These are phyloP conservation scores for Montipora sp. DNA, from an alignment of 64 coral and sea anemone genomes.

Conservation along the genomic window DNA sequence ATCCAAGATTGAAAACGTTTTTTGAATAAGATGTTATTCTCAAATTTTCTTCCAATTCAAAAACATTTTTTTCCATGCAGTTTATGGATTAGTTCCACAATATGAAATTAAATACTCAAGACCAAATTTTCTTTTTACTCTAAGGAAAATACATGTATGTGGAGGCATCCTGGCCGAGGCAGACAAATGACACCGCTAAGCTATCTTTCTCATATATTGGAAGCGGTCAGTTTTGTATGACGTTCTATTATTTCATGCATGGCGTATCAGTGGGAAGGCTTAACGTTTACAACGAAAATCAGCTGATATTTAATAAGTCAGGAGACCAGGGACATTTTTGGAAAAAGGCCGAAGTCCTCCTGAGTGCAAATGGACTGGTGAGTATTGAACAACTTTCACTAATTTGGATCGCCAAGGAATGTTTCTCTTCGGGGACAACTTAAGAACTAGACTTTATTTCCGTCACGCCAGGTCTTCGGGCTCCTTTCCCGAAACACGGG, in stretches of 20 bases:
- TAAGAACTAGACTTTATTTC: too few species aligned
- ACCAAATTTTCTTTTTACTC: too few species aligned
- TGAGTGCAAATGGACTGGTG: background rate
- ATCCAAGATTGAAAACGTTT: too few species aligned
- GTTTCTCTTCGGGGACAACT: too few species aligned
- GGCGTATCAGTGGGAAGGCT: conserved; percentile 18
- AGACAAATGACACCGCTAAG: conserved; percentile 19
- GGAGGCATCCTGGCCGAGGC: conserved; percentile 14
- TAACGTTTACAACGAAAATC: conserved; percentile 11
- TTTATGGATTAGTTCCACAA: too few species aligned
- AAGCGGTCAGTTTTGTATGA: conserved; percentile 10
- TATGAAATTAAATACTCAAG: background rate
- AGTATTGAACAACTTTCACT: background rate
- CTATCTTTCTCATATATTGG: background rate
- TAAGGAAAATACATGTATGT: conserved; percentile 48
- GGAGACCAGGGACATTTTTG: conserved; percentile 45
- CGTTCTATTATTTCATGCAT: conserved; percentile 67
- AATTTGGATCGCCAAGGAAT: too few species aligned
- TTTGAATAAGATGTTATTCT: too few species aligned
- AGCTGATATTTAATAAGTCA: conserved; percentile 8
- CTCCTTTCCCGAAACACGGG: too few species aligned
- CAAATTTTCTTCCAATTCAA: too few species aligned
- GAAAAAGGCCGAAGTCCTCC: conserved; percentile 9
- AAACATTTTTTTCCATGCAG: too few species aligned
- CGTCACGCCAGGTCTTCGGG: too few species aligned